phyloP scores from a whole-genome alignment of 1,140 invertebrate species.

The Dreissena rostriformis region DNA sequence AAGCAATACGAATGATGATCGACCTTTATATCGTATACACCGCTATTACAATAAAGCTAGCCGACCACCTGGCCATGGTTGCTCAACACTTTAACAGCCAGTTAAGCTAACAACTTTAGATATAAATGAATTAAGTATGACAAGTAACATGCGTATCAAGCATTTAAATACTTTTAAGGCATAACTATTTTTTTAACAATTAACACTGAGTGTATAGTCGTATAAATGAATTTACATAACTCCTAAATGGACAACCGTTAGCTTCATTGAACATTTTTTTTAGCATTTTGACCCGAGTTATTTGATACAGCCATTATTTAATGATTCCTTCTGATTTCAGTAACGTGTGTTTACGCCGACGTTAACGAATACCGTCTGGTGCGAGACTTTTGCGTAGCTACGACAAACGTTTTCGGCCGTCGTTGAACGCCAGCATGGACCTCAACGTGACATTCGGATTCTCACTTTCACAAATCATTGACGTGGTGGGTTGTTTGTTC shows the following conservation, averaged over 20 bases:
- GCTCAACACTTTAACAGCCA: too few species aligned
- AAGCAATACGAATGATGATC: too few species aligned
- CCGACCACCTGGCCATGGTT: too few species aligned
- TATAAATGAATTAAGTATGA: too few species aligned
- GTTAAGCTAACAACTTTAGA: too few species aligned
- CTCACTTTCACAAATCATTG: constrained; percentile 99
- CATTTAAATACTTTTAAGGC: too few species aligned
- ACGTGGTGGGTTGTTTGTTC: constrained; percentile 90
- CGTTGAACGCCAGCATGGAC: constrained; percentile 97
- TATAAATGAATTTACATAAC: too few species aligned
- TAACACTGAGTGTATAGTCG: too few species aligned
- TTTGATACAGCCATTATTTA: neutral
- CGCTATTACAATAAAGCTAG: too few species aligned
- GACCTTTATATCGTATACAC: too few species aligned
- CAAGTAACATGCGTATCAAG: too few species aligned
- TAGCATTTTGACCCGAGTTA: neutral
- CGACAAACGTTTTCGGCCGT: constrained; percentile 98
- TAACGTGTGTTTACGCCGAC: constrained; percentile 60
- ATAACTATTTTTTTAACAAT: too few species aligned
- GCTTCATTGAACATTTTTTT: neutral
- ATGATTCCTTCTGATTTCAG: constrained; percentile 55
- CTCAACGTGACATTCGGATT: constrained; percentile 98
- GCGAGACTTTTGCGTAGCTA: constrained; percentile 96
- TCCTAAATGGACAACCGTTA: neutral
- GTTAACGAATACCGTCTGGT: constrained; percentile 95